Evolutionary conservation across 2,888 invertebrate species (phyloP).

Genomic region (Teleiodes luculella): DNA sequence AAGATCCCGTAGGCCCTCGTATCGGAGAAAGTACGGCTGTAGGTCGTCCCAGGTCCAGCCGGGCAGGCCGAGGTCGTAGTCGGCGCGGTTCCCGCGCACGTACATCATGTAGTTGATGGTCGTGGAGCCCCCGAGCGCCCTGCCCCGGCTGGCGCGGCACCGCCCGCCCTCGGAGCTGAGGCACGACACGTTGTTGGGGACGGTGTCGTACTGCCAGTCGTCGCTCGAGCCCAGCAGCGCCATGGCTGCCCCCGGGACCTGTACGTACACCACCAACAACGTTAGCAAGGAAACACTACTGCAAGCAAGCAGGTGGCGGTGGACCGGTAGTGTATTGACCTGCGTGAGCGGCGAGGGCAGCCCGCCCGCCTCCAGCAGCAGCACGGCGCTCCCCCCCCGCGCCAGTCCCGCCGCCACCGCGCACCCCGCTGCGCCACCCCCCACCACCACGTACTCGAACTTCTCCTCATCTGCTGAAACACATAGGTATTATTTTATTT

Average conservation of each 20-base stretch:
- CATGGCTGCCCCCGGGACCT: slow-evolving; percentile 44
- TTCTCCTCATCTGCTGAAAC: slow-evolving; percentile 37
- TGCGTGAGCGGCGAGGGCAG: slow-evolving; percentile 34
- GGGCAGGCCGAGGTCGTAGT: slow-evolving; percentile 41
- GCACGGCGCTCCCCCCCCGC: slow-evolving; percentile 38
- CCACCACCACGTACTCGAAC: slow-evolving; percentile 74
- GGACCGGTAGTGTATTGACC: slow-evolving; percentile 26
- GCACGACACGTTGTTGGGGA: slow-evolving; percentile 53
- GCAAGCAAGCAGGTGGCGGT: too few species aligned
- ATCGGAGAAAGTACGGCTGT: slow-evolving; percentile 50
- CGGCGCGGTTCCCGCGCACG: slow-evolving; percentile 46
- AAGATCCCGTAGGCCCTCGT: slow-evolving; percentile 45
- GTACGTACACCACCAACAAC: too few species aligned
- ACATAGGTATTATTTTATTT: too few species aligned
- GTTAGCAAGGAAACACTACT: too few species aligned
- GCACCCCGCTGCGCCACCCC: slow-evolving; percentile 59
- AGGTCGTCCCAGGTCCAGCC: slow-evolving; percentile 55
- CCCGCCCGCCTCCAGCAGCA: slow-evolving; percentile 54
- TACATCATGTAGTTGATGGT: slow-evolving; percentile 60
- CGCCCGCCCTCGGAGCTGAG: slow-evolving; percentile 33
- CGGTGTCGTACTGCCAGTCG: slow-evolving; percentile 50
- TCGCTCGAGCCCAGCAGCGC: slow-evolving; percentile 36
- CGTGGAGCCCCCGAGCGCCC: slow-evolving; percentile 58
- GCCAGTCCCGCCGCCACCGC: slow-evolving; percentile 49
- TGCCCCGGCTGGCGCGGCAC: slow-evolving; percentile 53